Conservation (phyloP, 1,140 invertebrate species). For the Drosophila kepulauana region DNA sequence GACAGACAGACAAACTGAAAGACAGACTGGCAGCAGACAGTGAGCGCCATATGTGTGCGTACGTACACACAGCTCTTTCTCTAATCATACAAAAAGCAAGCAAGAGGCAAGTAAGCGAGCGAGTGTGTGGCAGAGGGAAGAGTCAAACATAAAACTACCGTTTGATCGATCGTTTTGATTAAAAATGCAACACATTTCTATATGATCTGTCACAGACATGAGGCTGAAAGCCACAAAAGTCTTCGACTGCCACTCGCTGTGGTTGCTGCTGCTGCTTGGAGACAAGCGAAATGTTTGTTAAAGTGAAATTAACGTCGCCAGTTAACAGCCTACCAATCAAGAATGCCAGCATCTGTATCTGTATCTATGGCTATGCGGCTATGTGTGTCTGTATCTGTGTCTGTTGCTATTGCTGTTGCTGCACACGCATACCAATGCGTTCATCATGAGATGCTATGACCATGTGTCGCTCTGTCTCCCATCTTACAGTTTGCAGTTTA, state of each 20-base stretch:
- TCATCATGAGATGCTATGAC: constrained; percentile 10
- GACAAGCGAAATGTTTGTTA: constrained; percentile 84
- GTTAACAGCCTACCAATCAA: constrained; percentile 76
- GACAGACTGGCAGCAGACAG: constrained; percentile 1
- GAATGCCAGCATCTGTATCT: constrained; percentile 62
- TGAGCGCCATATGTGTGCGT: constrained; percentile 59
- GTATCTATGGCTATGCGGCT: not conserved
- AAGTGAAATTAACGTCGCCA: constrained; percentile 84
- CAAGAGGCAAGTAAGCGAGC: constrained; percentile 12
- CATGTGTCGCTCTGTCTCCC: not conserved
- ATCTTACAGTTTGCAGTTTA: not conserved
- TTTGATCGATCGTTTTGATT: constrained; percentile 85
- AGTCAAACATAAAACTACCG: constrained; percentile 78
- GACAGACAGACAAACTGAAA: not conserved
- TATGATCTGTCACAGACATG: constrained; percentile 83
- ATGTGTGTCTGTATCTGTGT: constrained; percentile 25
- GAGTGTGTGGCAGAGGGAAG: constrained; percentile 34
- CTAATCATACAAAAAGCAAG: constrained; percentile 32
- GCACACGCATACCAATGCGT: constrained; percentile 28
- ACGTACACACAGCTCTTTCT: constrained; percentile 24
- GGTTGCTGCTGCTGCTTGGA: constrained; percentile 33
- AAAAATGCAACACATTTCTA: constrained; percentile 84
- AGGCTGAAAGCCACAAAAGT: constrained; percentile 67
- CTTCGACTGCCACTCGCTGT: constrained; percentile 44
- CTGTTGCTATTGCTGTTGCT: constrained; percentile 6